These are phyloP conservation scores for Oenanthe oenanthe DNA, from an alignment of 2,113 vertebrate genomes.

Conservation along the genomic window DNA sequence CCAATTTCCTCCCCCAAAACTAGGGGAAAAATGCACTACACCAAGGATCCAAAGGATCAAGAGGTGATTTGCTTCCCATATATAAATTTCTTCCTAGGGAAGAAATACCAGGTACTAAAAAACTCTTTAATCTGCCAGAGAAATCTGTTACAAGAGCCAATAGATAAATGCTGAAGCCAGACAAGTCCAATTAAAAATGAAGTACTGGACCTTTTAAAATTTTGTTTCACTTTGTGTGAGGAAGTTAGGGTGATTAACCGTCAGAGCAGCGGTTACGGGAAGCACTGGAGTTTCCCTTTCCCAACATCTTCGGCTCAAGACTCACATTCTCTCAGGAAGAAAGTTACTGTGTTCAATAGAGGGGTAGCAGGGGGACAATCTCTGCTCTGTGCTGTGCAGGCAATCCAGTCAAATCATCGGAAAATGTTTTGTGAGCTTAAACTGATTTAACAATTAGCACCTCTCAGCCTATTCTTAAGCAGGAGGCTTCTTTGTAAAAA, in stretches of 20 bases:
- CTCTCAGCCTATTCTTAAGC: neutral
- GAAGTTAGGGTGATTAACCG: constrained; percentile 37
- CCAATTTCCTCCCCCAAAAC: neutral
- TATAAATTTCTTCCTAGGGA: neutral
- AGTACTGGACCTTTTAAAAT: neutral
- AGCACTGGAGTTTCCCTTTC: neutral
- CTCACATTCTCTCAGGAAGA: neutral
- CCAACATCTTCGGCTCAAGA: neutral
- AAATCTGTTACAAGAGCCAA: neutral
- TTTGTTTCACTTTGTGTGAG: neutral
- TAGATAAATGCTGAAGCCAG: constrained; percentile 11
- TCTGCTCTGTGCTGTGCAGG: neutral
- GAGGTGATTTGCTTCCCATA: neutral
- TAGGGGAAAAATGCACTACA: neutral
- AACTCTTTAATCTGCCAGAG: neutral
- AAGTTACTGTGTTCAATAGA: constrained; percentile 9
- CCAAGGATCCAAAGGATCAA: neutral
- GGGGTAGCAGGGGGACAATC: neutral
- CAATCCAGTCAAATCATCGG: neutral
- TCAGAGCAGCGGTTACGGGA: constrained; percentile 3
- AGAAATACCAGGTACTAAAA: constrained; percentile 17
- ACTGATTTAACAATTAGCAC: neutral
- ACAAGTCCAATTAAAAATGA: constrained; percentile 45
- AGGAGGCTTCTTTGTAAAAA: neutral
- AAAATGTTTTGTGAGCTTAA: neutral